Evolutionary conservation across 2,888 invertebrate species (phyloP).

Genomic region (Lutraria lutraria): DNA sequence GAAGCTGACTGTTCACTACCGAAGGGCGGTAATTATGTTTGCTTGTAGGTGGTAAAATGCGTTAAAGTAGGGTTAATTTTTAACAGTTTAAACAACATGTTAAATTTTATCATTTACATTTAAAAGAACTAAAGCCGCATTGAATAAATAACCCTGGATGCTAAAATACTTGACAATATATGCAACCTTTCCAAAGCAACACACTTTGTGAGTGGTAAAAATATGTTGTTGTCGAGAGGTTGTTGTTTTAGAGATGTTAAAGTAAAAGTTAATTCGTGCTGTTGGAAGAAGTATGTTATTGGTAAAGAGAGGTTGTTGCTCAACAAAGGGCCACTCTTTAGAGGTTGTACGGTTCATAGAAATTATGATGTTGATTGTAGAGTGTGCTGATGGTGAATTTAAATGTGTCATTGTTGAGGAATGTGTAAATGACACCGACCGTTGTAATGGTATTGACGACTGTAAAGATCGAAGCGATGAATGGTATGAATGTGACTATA

Average conservation of each 20-base stretch:
- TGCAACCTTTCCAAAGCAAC: no score
- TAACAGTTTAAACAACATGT: no score
- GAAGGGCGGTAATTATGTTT: constrained; percentile 29
- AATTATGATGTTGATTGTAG: background rate
- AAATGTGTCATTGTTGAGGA: constrained; percentile 50
- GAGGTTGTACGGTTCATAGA: no score
- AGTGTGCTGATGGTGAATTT: constrained; percentile 49
- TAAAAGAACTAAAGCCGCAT: background rate
- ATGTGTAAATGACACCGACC: constrained; percentile 39
- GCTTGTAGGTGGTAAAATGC: background rate
- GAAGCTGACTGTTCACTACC: constrained; percentile 37
- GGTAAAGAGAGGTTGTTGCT: no score
- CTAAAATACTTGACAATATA: background rate
- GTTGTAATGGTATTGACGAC: constrained; percentile 53
- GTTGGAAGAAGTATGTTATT: no score
- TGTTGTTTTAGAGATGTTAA: no score
- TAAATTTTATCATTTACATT: no score
- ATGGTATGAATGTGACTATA: constrained; percentile 52
- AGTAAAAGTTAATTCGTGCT: no score
- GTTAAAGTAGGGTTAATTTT: no score
- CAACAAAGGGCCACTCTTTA: no score
- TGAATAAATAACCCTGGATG: background rate
- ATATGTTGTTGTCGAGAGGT: no score
- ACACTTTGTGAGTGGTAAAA: no score
- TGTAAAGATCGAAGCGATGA: constrained; percentile 59